Evolutionary conservation across 2,113 vertebrate species (phyloP).

Genomic region (Colaptes auratus): DNA sequence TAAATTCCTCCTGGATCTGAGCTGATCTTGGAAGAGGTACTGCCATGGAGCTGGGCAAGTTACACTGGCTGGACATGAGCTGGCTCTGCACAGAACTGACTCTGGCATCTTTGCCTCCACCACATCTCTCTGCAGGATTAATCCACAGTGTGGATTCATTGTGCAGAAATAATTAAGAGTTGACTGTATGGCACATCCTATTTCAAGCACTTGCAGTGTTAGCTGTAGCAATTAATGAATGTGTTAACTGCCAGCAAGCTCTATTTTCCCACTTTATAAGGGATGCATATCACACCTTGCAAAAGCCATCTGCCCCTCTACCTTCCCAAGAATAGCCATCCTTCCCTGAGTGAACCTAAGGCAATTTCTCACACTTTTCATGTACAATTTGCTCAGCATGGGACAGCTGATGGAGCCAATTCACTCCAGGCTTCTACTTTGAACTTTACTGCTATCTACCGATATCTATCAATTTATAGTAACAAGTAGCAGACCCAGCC

Average conservation of each 20-base stretch:
- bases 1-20: neutral
- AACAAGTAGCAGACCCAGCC: neutral
- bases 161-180: slow-evolving; percentile 14
- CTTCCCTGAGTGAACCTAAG: neutral
- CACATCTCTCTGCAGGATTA: neutral
- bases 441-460: neutral
- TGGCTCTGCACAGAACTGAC: neutral
- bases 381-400: neutral
- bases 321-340: neutral
- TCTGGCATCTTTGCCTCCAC: neutral
- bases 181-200: neutral
- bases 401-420: neutral
- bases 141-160: neutral
- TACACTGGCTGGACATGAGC: neutral
- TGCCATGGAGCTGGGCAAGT: neutral
- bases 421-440: neutral
- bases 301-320: neutral
- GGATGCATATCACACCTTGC: neutral
- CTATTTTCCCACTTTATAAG: neutral
- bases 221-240: neutral
- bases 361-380: neutral
- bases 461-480: neutral
- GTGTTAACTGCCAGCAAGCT: neutral
- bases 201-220: neutral
- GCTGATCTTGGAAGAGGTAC: neutral